phyloP scores from a whole-genome alignment of 2,113 vertebrate genomes.

The Hemibates koningsi region DNA sequence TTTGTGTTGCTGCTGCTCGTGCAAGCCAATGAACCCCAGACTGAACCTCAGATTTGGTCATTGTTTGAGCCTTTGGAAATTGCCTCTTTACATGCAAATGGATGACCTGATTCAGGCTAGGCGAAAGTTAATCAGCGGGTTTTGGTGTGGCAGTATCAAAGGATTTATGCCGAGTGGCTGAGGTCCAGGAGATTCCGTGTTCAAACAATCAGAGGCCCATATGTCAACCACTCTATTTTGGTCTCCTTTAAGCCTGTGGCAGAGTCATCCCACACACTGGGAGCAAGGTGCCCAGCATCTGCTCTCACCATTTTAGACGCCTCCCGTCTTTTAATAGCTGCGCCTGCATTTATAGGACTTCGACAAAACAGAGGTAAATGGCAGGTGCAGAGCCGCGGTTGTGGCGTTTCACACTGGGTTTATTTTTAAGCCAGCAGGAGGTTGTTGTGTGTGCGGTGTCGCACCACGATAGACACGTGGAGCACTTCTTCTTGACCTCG shows the following conservation, averaged over 20 bases:
- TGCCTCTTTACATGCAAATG: conserved; percentile 49
- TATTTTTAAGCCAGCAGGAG: conserved; percentile 66
- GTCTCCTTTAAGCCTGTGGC: conserved; percentile 56
- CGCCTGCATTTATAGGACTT: conserved; percentile 58
- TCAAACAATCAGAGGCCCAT: conserved; percentile 75
- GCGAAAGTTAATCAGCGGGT: conserved; percentile 61
- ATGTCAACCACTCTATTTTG: conserved; percentile 73
- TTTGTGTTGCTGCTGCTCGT: conserved; percentile 37
- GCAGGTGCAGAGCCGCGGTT: conserved; percentile 60
- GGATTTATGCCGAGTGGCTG: conserved; percentile 64
- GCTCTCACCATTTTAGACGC: conserved; percentile 67
- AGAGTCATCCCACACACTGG: conserved; percentile 58
- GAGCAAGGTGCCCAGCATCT: conserved; percentile 73
- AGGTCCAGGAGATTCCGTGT: conserved; percentile 68
- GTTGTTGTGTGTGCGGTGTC: conserved; percentile 26
- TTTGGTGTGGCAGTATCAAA: conserved; percentile 45
- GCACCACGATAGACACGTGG: conserved; percentile 33
- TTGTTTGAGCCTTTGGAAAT: conserved; percentile 51
- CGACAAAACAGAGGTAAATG: conserved; percentile 60
- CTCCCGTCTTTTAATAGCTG: conserved; percentile 67
- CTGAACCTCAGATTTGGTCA: conserved; percentile 53
- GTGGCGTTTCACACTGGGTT: conserved; percentile 57
- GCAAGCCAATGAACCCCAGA: conserved; percentile 22
- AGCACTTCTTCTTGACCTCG: conserved; percentile 60
- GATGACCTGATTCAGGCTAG: conserved; percentile 46